These are phyloP conservation scores for Lophura nycthemera DNA, from an alignment of 2,113 vertebrate genomes.

Conservation along the genomic window DNA sequence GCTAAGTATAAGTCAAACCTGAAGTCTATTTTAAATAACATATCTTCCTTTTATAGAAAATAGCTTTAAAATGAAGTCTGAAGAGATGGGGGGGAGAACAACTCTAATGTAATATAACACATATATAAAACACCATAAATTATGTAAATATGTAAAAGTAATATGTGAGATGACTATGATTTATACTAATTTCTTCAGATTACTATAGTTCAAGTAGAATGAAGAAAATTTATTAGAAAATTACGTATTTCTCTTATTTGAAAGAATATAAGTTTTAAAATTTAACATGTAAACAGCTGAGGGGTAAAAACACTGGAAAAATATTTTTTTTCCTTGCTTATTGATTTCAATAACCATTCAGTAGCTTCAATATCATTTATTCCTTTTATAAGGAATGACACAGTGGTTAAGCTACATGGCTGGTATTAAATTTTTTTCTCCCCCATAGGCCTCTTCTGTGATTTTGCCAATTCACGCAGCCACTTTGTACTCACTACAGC, in stretches of 20 bases:
- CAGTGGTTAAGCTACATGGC: background rate
- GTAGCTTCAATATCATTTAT: background rate
- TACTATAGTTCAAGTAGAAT: background rate
- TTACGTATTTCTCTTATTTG: background rate
- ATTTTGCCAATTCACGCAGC: conserved; percentile 20
- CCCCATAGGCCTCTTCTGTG: conserved; percentile 11
- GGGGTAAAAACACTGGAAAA: background rate
- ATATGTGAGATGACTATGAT: background rate
- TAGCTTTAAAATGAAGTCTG: background rate
- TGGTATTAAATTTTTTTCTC: conserved; percentile 32
- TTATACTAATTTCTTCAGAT: background rate
- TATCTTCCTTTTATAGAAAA: background rate
- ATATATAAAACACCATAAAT: background rate
- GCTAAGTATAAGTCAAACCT: background rate
- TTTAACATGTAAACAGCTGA: background rate
- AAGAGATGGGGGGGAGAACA: background rate
- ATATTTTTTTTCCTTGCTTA: background rate
- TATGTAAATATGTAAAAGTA: background rate
- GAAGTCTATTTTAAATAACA: background rate
- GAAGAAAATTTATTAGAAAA: too few species aligned
- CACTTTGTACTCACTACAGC: background rate
- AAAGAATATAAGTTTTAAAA: background rate
- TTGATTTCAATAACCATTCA: background rate
- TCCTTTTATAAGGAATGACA: conserved; percentile 4
- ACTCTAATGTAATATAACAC: background rate